Evolutionary conservation across 2,888 invertebrate genomes (phyloP).

Genomic region (Phymatocera aterrima): DNA sequence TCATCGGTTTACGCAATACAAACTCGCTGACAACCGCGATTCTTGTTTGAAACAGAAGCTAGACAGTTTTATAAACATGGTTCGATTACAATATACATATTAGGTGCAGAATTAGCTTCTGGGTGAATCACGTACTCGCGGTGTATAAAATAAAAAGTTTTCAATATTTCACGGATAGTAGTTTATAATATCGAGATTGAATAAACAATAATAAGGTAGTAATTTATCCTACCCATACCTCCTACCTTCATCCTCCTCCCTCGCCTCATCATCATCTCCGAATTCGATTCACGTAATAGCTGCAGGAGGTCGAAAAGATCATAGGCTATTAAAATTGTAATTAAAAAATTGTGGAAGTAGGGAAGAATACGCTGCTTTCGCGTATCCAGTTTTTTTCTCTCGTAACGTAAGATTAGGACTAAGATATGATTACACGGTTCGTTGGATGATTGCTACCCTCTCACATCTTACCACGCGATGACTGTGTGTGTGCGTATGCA

Average conservation of each 20-base stretch:
- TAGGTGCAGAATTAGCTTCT: not conserved
- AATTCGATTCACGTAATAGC: conserved; percentile 27
- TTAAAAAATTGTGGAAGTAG: conserved; percentile 33
- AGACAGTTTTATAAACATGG: not conserved
- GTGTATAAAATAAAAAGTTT: not conserved
- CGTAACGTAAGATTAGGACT: conserved; percentile 21
- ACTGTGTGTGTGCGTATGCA: too few relatives aligned
- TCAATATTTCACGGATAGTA: not conserved
- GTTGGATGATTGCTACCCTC: conserved; percentile 42
- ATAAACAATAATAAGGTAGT: not conserved
- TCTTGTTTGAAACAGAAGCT: not conserved
- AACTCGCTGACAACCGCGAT: not conserved
- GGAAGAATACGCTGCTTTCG: conserved; percentile 3
- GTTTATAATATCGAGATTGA: not conserved
- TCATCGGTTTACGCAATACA: not conserved
- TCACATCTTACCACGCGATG: conserved; percentile 9
- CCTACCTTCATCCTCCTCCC: not conserved
- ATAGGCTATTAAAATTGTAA: conserved; percentile 16
- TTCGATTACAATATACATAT: not conserved
- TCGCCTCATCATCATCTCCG: not conserved
- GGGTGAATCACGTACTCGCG: not conserved
- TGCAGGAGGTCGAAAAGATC: not conserved
- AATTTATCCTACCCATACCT: not conserved
- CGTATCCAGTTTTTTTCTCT: conserved; percentile 26
- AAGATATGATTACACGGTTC: conserved; percentile 43